Percentiles rank a stretch among this genome's conserved stretches.
Evolutionary conservation across 2,888 invertebrate genomes (phyloP).

Genomic region (Hyles lineata): DNA sequence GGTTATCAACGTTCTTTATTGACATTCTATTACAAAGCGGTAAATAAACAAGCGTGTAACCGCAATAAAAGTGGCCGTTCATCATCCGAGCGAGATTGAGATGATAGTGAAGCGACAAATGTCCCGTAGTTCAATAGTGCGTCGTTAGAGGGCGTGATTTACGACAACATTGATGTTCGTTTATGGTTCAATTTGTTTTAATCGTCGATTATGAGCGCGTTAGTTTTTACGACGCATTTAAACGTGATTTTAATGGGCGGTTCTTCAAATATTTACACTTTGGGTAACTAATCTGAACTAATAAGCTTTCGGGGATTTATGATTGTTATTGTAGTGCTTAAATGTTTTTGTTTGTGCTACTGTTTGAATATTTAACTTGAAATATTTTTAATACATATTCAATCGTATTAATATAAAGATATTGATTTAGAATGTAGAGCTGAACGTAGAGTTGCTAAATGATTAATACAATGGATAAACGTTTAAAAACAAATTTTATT

Average conservation of each 20-base stretch:
- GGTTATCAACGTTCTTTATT: constrained; percentile 72
- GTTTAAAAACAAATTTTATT: not conserved
- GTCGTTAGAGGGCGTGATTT: constrained; percentile 77
- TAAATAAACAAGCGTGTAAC: constrained; percentile 74
- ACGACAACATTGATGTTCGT: constrained; percentile 65
- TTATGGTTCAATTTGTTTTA: constrained; percentile 71
- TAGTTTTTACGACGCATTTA: constrained; percentile 73
- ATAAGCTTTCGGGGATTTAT: constrained; percentile 54
- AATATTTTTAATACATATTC: no score
- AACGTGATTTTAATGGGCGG: constrained; percentile 71
- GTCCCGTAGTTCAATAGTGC: constrained; percentile 62
- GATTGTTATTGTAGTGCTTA: constrained; percentile 34
- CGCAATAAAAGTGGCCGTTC: constrained; percentile 74
- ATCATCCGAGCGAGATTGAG: constrained; percentile 73
- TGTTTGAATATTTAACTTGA: not conserved
- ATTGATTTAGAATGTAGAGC: not conserved
- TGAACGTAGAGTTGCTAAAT: no score
- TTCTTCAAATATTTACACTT: constrained; percentile 72
- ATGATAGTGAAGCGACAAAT: constrained; percentile 69
- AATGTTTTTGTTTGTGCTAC: not conserved
- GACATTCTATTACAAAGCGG: constrained; percentile 74
- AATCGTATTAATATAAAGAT: not conserved
- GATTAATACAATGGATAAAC: no score
- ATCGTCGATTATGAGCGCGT: constrained; percentile 70
- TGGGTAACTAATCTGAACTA: constrained; percentile 58